Conservation (phyloP, 1,140 invertebrate genomes). For the Euglossa dilemma region DNA sequence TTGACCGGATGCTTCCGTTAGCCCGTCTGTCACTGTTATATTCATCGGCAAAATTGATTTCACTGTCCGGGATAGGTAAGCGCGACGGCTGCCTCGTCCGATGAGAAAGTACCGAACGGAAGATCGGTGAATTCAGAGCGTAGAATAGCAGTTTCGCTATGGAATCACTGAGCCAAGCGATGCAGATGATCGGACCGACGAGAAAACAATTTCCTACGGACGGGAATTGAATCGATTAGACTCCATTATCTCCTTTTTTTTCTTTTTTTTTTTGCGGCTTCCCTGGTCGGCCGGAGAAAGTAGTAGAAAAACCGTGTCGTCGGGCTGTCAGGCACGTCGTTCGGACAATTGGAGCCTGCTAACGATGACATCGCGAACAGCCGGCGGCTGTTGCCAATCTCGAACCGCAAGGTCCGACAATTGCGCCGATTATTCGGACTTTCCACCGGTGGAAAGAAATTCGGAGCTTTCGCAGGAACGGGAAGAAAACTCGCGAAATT, state of each 20-base stretch:
- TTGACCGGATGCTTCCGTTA: no score
- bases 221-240: conserved; percentile 28
- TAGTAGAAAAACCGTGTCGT: conserved; percentile 12
- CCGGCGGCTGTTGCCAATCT: no score
- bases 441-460: no score
- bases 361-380: background rate
- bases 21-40: background rate
- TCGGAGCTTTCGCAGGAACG: no score
- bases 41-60: background rate
- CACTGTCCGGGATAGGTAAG: background rate
- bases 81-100: background rate
- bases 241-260: conserved; percentile 19
- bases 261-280: conserved; percentile 24
- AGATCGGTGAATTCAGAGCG: conserved; percentile 22
- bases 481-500: no score
- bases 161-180: conserved; percentile 16
- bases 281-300: conserved; percentile 4
- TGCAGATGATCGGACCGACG: background rate
- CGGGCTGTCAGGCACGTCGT: background rate
- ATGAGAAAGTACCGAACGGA: conserved; percentile 4
- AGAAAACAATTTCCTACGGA: conserved; percentile 15
- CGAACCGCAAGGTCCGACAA: no score
- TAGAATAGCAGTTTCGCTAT: conserved; percentile 22
- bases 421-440: no score
- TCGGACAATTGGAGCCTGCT: background rate